Percentiles rank a stretch among this genome's conserved stretches.
phyloP scores from a whole-genome alignment of 1,140 invertebrate species.

The Phocides pigmalion region DNA sequence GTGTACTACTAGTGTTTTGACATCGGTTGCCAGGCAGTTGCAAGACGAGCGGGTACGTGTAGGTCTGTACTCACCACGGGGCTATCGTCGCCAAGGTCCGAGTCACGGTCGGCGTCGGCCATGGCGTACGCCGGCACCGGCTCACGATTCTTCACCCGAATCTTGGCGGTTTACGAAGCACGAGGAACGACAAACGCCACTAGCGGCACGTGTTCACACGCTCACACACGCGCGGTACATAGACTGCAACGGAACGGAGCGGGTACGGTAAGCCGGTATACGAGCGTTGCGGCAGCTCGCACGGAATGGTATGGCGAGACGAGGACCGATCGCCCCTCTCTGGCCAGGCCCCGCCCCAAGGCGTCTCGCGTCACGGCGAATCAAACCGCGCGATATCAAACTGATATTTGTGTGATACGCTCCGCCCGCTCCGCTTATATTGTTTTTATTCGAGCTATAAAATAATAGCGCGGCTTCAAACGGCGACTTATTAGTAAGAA shows the following conservation, averaged over 20 bases:
- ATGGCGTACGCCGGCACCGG: constrained; percentile 93
- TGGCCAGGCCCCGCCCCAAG: constrained; percentile 68
- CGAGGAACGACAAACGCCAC: constrained; percentile 56
- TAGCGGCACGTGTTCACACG: constrained; percentile 56
- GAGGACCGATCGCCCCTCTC: constrained; percentile 47
- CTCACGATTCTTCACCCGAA: constrained; percentile 95
- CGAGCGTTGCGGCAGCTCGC: constrained; percentile 57
- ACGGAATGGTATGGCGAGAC: constrained; percentile 60
- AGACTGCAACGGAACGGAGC: constrained; percentile 37
- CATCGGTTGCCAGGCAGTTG: constrained; percentile 3
- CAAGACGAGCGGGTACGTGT: background rate
- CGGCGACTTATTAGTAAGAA: constrained; percentile 23
- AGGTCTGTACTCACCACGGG: constrained; percentile 82
- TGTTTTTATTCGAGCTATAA: constrained; percentile 79
- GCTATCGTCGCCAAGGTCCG: constrained; percentile 87
- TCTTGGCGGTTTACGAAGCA: constrained; percentile 87
- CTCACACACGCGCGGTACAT: constrained; percentile 62
- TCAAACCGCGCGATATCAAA: constrained; percentile 77
- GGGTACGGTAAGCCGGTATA: constrained; percentile 27
- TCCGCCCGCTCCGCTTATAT: constrained; percentile 71
- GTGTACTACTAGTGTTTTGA: background rate
- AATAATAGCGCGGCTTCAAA: constrained; percentile 66
- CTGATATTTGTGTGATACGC: constrained; percentile 73
- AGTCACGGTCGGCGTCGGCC: constrained; percentile 92
- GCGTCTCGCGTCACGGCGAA: constrained; percentile 75